Percentiles rank a stretch among this genome's conserved stretches.
phyloP scores from a whole-genome alignment of 1,140 invertebrate genomes.

The Drosophila guanche region DNA sequence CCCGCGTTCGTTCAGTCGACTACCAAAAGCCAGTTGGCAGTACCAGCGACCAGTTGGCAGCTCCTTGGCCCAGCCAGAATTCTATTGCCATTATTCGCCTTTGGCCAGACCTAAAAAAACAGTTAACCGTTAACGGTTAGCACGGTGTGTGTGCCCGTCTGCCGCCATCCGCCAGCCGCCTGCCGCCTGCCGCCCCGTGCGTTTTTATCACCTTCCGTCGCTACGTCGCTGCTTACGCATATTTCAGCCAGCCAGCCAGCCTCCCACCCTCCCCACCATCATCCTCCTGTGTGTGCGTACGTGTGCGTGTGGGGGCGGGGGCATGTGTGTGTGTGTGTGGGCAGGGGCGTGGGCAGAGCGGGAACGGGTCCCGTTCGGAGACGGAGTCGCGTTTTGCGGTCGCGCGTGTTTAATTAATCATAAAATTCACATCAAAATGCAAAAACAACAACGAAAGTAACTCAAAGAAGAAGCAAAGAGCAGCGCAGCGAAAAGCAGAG shows the following conservation, averaged over 20 bases:
- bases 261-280: slow-evolving; percentile 1
- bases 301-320: slow-evolving; percentile 20
- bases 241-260: slow-evolving; percentile 19
- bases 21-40: slow-evolving; percentile 28
- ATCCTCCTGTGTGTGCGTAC: slow-evolving; percentile 25
- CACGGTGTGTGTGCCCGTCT: too few species aligned
- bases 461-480: slow-evolving; percentile 26
- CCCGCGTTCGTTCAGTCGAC: slow-evolving; percentile 37
- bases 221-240: slow-evolving; percentile 25
- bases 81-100: slow-evolving; percentile 17
- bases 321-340: slow-evolving; percentile 30
- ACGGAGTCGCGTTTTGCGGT: slow-evolving; percentile 40
- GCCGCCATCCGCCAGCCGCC: too few species aligned
- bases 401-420: slow-evolving; percentile 80
- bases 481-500: neutral
- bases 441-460: slow-evolving; percentile 47
- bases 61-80: slow-evolving; percentile 10
- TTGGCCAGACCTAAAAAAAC: too few species aligned
- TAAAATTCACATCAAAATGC: slow-evolving; percentile 64
- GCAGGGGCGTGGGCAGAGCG: slow-evolving; percentile 35
- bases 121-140: slow-evolving; percentile 11
- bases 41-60: slow-evolving; percentile 31
- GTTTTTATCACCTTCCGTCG: slow-evolving; percentile 42
- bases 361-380: slow-evolving; percentile 11
- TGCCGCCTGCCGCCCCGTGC: slow-evolving; percentile 18